phyloP scores from a whole-genome alignment of 2,797 vertebrate species.

The Dermochelys coriacea region DNA sequence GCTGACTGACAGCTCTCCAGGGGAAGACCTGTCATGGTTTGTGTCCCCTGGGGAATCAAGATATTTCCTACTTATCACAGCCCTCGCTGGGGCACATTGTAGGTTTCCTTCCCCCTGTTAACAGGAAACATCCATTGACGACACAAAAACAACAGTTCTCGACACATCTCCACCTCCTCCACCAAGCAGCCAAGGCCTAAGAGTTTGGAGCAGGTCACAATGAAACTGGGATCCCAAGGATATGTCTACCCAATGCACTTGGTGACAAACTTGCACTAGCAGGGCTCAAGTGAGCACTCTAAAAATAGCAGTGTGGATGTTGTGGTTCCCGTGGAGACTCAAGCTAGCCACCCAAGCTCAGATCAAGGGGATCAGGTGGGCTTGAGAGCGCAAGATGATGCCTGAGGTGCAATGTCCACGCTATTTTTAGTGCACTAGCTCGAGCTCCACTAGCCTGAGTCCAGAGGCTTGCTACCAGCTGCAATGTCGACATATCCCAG shows the following conservation, averaged over 20 bases:
- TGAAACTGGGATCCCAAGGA: not conserved
- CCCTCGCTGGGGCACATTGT: accelerated
- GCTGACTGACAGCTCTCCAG: not conserved
- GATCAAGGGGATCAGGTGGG: not conserved
- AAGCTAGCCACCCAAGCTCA: not conserved
- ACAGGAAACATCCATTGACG: not conserved
- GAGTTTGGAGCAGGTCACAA: accelerated
- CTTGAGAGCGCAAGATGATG: not conserved
- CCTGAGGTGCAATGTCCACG: not conserved
- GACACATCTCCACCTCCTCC: not conserved
- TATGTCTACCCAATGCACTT: not conserved
- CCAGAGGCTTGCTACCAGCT: not conserved
- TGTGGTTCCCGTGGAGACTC: not conserved
- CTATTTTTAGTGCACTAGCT: not conserved
- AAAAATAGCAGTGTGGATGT: not conserved
- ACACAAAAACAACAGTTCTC: too few relatives aligned
- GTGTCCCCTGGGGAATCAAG: not conserved
- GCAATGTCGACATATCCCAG: not conserved
- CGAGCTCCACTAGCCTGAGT: not conserved
- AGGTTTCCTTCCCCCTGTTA: accelerated
- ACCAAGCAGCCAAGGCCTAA: accelerated
- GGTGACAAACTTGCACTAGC: not conserved
- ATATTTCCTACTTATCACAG: not conserved
- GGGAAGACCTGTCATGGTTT: too few relatives aligned
- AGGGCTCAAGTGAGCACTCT: not conserved